These are phyloP conservation scores for Galaxea fascicularis DNA, from an alignment of 92 coral and sea anemone genomes.

Conservation along the genomic window DNA sequence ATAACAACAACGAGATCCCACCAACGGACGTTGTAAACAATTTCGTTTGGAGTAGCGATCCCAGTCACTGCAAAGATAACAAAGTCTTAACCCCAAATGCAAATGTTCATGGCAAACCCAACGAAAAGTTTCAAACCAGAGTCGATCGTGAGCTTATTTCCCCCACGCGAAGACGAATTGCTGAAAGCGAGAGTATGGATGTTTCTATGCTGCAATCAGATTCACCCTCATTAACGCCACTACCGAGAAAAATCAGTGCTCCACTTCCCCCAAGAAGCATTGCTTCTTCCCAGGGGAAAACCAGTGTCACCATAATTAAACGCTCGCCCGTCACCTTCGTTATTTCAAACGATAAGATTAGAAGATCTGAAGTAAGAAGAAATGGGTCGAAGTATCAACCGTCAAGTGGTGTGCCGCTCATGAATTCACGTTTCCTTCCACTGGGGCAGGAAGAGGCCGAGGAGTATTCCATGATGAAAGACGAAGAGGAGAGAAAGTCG, in stretches of 20 bases:
- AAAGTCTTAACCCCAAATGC: background rate
- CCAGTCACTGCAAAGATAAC: background rate
- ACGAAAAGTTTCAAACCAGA: background rate
- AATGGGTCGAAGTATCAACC: background rate
- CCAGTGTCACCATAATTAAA: conserved; percentile 55
- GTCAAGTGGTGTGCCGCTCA: conserved; percentile 10
- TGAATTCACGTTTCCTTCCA: conserved; percentile 35
- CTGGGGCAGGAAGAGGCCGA: conserved; percentile 23
- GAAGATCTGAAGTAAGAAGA: background rate
- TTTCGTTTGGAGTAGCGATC: background rate
- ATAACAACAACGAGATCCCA: background rate
- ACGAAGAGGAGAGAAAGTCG: conserved; percentile 4
- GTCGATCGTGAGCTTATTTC: background rate
- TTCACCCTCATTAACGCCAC: background rate
- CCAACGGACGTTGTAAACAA: background rate
- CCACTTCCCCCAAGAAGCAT: background rate
- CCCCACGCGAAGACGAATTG: background rate
- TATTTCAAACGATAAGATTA: conserved; percentile 27
- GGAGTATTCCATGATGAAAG: conserved; percentile 19
- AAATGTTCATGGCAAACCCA: background rate
- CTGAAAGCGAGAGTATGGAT: conserved; percentile 3
- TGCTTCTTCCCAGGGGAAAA: conserved; percentile 25
- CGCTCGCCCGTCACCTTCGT: conserved; percentile 47
- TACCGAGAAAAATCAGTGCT: conserved; percentile 25
- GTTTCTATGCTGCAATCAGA: conserved; percentile 3